Percentiles rank a stretch among this genome's conserved stretches.
phyloP scores from a whole-genome alignment of 2,888 invertebrate genomes.

The Perdita meconis region DNA sequence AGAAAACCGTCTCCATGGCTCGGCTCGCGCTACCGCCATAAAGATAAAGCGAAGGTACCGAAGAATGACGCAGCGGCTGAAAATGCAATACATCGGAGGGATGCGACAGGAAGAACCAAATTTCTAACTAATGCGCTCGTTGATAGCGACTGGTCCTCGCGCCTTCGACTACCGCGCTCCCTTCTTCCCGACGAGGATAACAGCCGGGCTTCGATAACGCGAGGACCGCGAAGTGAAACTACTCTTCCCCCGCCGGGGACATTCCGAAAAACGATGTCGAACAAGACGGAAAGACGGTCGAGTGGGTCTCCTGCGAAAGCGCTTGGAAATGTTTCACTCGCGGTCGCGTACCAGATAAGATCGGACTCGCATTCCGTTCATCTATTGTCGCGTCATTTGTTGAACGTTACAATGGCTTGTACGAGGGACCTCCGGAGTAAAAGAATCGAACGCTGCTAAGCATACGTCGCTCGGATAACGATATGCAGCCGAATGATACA shows the following conservation, averaged over 20 bases:
- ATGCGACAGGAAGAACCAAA: slow-evolving; percentile 18
- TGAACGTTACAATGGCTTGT: slow-evolving; percentile 39
- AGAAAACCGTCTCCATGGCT: slow-evolving; percentile 37
- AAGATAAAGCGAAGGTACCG: slow-evolving; percentile 60
- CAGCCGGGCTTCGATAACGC: slow-evolving; percentile 28
- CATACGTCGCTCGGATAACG: slow-evolving; percentile 34
- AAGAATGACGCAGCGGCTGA: slow-evolving; percentile 42
- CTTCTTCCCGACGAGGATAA: slow-evolving; percentile 28
- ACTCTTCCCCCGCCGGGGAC: slow-evolving; percentile 11
- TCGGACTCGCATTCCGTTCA: slow-evolving; percentile 47
- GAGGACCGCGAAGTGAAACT: slow-evolving; percentile 28
- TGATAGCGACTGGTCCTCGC: slow-evolving; percentile 37
- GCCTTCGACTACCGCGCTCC: neutral
- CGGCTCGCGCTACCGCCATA: slow-evolving; percentile 32
- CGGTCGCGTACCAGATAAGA: slow-evolving; percentile 50
- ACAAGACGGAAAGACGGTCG: neutral
- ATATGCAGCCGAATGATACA: slow-evolving; percentile 8
- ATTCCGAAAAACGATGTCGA: slow-evolving; percentile 5
- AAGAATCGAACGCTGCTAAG: slow-evolving; percentile 14
- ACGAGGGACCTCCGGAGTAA: neutral
- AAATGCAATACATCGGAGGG: slow-evolving; percentile 34
- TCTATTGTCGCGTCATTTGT: slow-evolving; percentile 60
- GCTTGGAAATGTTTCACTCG: slow-evolving; percentile 45
- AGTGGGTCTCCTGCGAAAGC: slow-evolving; percentile 34
- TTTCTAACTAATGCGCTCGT: slow-evolving; percentile 60